Evolutionary conservation across 2,888 invertebrate genomes (phyloP), one percentile per base, ranked within the genome.

Genomic region (Rotaria macrura): DNA sequence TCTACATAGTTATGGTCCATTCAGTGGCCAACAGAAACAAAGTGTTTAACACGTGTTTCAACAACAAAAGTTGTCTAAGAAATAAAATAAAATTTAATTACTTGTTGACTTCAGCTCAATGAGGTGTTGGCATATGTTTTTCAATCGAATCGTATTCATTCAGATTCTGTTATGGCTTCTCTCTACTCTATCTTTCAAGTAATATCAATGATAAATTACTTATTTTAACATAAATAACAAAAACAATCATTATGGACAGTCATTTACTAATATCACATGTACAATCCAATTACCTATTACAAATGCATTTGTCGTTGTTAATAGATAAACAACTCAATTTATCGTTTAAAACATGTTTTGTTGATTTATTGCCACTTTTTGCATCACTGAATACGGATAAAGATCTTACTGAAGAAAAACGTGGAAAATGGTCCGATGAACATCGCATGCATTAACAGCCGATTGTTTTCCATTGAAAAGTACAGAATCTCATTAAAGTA

Each of bases 391-490:
- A 47, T 57, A 43, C 85, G 0, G 47, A 79, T 65, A 72, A 85
- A 72, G 25, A 57, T 38, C 3, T 38, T 20, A 5, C 29, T 1
- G 85, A 65, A 47, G 65, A 65, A 17, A 38, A 72, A 65, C 57
- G 52, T 23, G 34, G 72, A 25, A 34, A 43, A 40, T 54, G 47
- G 47, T 43, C 29, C 9, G 29, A 57, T 57, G 65, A 85, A 20
- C 40, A n/a, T 85, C 55, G 40, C 34, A 84, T 47, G 87, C 89
- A 72, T 88, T 92, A 55, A 90, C 91, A 74, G 89, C 89, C 55
- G 89, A 90, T 86, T 89, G 91, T 87, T 91, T 92, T 87, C 92
- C 92, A 5, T 86, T 91, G 85, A 89, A 89, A 86, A 91, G 91
- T 87, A 88, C 88, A 5, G 92, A 92, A 87, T 90, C 91, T 86